phyloP scores from a whole-genome alignment of 1,140 invertebrate species.

The Alviniconcha marisindica region DNA sequence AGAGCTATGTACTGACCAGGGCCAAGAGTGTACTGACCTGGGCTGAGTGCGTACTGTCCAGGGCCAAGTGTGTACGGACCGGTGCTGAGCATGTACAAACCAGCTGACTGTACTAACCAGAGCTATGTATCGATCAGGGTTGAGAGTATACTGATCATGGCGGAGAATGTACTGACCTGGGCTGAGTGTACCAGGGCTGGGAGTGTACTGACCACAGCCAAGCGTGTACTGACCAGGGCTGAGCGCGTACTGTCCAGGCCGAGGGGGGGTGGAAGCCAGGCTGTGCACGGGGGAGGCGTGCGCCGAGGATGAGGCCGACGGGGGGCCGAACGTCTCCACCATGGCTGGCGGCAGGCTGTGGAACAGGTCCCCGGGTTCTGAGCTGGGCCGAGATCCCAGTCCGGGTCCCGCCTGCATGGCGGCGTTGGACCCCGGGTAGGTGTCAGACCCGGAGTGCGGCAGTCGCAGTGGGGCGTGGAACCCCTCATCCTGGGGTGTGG shows the following conservation, averaged over 20 bases:
- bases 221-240: constrained; percentile 44
- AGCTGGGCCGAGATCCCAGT: not conserved
- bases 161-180: too few species aligned
- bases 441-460: constrained; percentile 26
- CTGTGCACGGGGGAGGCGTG: constrained; percentile 36
- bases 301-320: not conserved
- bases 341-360: constrained; percentile 5
- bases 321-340: not conserved
- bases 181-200: not conserved
- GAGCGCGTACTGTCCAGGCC: constrained; percentile 30
- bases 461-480: constrained; percentile 32
- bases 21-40: too few species aligned
- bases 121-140: too few species aligned
- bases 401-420: constrained; percentile 23
- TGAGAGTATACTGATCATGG: too few species aligned
- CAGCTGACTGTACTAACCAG: too few species aligned
- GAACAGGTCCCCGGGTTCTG: constrained; percentile 20
- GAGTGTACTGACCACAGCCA: not conserved
- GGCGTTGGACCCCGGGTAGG: not conserved
- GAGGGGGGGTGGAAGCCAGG: constrained; percentile 25
- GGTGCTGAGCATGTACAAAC: too few species aligned
- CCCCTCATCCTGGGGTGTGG: constrained; percentile 38
- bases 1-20: not conserved
- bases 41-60: too few species aligned
- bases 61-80: too few species aligned